A percentile compares a stretch with the other conserved stretches of the same genome.
Conservation (phyloP, 2,888 invertebrate species). For the Stenchaetothrips biformis region DNA sequence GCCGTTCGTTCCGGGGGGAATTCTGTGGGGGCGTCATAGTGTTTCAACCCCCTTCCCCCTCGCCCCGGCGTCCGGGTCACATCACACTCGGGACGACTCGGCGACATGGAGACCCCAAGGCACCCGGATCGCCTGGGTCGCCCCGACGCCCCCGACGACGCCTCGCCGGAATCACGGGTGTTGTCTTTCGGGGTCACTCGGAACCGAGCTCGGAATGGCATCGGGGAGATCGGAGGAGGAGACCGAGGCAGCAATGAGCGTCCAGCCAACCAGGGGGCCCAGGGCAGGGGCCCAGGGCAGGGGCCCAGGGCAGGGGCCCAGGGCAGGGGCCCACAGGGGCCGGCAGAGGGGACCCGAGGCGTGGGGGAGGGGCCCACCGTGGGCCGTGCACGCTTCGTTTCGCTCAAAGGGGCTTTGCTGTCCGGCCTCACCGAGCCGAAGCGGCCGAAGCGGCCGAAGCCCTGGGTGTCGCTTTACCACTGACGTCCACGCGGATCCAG, state of each 20-base stretch:
- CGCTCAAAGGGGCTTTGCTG: background rate
- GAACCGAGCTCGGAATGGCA: background rate
- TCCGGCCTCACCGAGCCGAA: too few relatives aligned
- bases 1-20: too few relatives aligned
- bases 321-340: background rate
- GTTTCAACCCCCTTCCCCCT: too few relatives aligned
- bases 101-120: too few relatives aligned
- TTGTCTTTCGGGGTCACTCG: constrained; percentile 14
- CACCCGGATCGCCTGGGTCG: too few relatives aligned
- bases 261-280: background rate
- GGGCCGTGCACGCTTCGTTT: background rate
- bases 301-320: background rate
- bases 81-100: too few relatives aligned
- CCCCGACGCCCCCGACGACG: background rate
- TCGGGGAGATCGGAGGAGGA: background rate
- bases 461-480: background rate
- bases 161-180: constrained; percentile 7
- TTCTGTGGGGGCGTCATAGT: too few relatives aligned
- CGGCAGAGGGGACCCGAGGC: background rate
- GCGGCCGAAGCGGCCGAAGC: background rate
- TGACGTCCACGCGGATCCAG: background rate
- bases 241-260: background rate
- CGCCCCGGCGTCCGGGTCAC: too few relatives aligned
- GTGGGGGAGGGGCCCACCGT: background rate
- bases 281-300: background rate